Percentiles rank a stretch among this genome's conserved stretches.
Conservation (phyloP, 2,888 invertebrate species). For the Muschampia plurimacula region DNA sequence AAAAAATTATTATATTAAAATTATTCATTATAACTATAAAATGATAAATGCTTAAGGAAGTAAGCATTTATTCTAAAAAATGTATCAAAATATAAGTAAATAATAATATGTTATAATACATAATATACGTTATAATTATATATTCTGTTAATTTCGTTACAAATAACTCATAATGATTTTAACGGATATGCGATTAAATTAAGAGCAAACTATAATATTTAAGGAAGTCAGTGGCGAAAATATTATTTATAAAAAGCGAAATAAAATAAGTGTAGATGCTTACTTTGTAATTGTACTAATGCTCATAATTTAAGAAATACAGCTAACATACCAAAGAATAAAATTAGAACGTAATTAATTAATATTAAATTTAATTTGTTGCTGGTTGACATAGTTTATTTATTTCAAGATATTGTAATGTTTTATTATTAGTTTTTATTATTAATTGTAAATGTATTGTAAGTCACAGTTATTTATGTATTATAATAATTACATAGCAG, state of each 20-base stretch:
- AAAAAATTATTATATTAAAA: not conserved
- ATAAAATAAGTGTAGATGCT: conserved; percentile 22
- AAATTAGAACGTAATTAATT: conserved; percentile 46
- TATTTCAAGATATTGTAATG: conserved; percentile 21
- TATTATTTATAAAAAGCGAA: not conserved
- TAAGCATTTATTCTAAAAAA: not conserved
- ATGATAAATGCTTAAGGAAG: not conserved
- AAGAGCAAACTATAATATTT: conserved; percentile 2
- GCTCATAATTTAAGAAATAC: conserved; percentile 63
- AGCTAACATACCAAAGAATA: conserved; percentile 81
- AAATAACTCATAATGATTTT: conserved; percentile 1
- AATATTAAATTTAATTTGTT: not conserved
- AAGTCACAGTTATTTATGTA: not conserved
- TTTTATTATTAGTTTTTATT: conserved; percentile 25
- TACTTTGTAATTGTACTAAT: conserved; percentile 59
- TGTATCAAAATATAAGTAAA: not conserved
- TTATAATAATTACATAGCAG: not conserved
- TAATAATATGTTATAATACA: no score
- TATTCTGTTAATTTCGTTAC: conserved; percentile 12
- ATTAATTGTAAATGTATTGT: conserved; percentile 5
- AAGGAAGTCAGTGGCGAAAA: conserved; percentile 17
- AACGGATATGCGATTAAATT: not conserved
- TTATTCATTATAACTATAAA: not conserved
- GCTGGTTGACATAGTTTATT: not conserved
- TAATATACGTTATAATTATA: not conserved